phyloP scores from a whole-genome alignment of 2,888 invertebrate genomes.

The Chesias legatella region DNA sequence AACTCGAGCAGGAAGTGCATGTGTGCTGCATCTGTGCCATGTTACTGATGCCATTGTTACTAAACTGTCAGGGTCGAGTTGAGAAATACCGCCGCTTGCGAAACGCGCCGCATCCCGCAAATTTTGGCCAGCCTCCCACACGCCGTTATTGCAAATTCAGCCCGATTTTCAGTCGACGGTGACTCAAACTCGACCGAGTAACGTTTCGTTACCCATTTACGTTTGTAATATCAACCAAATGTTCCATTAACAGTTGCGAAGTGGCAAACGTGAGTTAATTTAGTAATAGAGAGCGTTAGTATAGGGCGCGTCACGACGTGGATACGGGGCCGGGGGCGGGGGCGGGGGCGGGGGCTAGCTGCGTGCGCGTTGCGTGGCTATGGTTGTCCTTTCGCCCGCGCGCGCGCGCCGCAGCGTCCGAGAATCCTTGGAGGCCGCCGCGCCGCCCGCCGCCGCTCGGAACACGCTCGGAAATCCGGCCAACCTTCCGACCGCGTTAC shows the following conservation, averaged over 20 bases:
- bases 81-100: conserved; percentile 69
- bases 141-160: conserved; percentile 11
- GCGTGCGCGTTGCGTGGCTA: conserved; percentile 51
- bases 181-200: conserved; percentile 60
- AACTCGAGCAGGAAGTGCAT: conserved; percentile 77
- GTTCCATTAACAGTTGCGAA: conserved; percentile 69
- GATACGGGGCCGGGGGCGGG: conserved; percentile 36
- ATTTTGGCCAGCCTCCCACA: conserved; percentile 70
- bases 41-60: conserved; percentile 71
- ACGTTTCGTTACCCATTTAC: conserved; percentile 43
- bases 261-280: conserved; percentile 67
- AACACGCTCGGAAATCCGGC: conserved; percentile 80
- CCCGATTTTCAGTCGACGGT: conserved; percentile 19
- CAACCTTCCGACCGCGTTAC: conserved; percentile 79
- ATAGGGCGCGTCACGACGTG: conserved; percentile 50
- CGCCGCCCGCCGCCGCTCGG: no score
- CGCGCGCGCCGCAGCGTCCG: conserved; percentile 47
- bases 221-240: conserved; percentile 55
- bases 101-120: conserved; percentile 72
- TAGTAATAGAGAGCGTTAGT: conserved; percentile 57
- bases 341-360: conserved; percentile 21
- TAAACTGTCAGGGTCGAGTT: conserved; percentile 79
- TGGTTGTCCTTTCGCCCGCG: conserved; percentile 59
- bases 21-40: conserved; percentile 74
- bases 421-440: conserved; percentile 78